phyloP scores from a whole-genome alignment of 2,113 vertebrate genomes.

The Cochlearius cochlearius region DNA sequence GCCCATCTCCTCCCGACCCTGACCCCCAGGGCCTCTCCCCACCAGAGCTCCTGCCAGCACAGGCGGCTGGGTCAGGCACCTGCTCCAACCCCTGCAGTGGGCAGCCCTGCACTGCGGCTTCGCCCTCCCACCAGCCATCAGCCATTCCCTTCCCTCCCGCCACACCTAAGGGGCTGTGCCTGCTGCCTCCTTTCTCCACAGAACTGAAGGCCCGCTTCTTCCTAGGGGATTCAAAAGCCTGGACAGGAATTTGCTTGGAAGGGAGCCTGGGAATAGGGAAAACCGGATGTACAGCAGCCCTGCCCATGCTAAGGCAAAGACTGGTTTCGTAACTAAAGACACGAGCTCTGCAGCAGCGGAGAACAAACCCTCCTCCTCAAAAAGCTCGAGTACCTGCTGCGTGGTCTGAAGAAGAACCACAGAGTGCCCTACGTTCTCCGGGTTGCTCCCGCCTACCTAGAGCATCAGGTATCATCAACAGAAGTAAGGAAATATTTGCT shows the following conservation, averaged over 20 bases:
- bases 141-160: neutral
- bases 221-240: neutral
- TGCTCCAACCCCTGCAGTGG: neutral
- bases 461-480: neutral
- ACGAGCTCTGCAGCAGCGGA: accelerated
- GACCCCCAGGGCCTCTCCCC: neutral
- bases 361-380: neutral
- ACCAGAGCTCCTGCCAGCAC: neutral
- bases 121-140: neutral
- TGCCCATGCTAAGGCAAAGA: neutral
- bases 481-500: neutral
- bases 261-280: neutral
- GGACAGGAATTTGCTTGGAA: neutral
- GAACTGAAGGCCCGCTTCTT: neutral
- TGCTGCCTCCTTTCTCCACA: neutral
- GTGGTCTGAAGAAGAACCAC: neutral
- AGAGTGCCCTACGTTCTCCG: accelerated
- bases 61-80: neutral
- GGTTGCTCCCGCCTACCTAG: neutral
- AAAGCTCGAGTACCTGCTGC: neutral
- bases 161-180: accelerated
- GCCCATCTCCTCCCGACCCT: neutral
- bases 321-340: neutral
- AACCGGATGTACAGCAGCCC: neutral
- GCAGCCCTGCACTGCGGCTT: neutral